Evolutionary conservation across 1,140 invertebrate species (phyloP).

Genomic region (Pseudomyrmex cubaensis): DNA sequence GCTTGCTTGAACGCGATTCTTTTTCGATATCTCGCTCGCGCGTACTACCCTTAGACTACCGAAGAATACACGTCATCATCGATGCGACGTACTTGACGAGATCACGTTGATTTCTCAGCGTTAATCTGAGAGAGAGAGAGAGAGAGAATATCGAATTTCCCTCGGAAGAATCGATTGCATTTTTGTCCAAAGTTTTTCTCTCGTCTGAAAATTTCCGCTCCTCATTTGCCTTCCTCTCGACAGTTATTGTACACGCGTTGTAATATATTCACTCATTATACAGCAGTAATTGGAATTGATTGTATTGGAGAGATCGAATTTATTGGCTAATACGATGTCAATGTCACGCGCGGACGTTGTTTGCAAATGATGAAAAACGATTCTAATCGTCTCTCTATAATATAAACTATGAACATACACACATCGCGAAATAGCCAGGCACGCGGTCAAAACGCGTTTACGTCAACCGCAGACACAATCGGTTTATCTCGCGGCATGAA

Average conservation of each 20-base stretch:
- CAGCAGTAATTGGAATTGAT: not conserved
- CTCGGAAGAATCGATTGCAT: too few species aligned
- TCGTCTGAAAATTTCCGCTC: not conserved
- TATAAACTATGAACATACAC: constrained; percentile 15
- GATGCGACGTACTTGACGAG: constrained; percentile 21
- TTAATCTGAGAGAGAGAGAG: too few species aligned
- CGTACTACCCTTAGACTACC: not conserved
- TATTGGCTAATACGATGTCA: constrained; percentile 5
- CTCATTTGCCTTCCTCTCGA: not conserved
- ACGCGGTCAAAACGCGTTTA: constrained; percentile 28
- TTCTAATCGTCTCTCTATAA: constrained; percentile 42
- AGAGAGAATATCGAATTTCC: too few species aligned
- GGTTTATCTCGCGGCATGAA: constrained; percentile 56
- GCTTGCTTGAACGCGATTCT: constrained; percentile 23
- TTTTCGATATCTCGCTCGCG: constrained; percentile 33
- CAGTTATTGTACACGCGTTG: not conserved
- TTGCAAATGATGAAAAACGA: constrained; percentile 21
- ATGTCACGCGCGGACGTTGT: not conserved
- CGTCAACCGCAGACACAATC: constrained; percentile 58
- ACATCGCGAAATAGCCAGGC: constrained; percentile 6
- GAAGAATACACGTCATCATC: not conserved
- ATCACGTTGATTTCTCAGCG: not conserved
- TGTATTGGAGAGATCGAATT: not conserved
- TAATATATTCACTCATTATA: not conserved
- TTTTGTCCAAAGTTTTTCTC: too few species aligned